phyloP scores from a whole-genome alignment of 2,113 vertebrate species.

The Microtus montanus region DNA sequence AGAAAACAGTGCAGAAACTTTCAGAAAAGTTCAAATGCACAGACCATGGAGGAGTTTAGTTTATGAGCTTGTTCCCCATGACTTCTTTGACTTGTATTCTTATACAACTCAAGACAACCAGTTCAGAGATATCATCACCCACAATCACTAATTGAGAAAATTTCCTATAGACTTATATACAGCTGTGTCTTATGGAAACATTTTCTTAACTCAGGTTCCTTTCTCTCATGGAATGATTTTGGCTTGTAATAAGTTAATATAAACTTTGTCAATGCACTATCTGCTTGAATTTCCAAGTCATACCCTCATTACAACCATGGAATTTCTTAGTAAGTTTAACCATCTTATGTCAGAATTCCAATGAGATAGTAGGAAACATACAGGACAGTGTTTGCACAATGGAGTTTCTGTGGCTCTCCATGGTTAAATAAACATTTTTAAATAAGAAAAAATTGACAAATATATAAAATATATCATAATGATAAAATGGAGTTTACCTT shows the following conservation, averaged over 20 bases:
- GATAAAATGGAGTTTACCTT: no score
- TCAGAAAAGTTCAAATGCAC: neutral
- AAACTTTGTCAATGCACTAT: neutral
- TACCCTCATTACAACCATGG: neutral
- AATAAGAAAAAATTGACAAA: neutral
- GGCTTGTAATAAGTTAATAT: neutral
- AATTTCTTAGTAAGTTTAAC: neutral
- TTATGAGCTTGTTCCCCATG: neutral
- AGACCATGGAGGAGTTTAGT: neutral
- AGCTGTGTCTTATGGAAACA: neutral
- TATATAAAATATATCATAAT: neutral
- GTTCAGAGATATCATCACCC: neutral
- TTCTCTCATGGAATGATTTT: neutral
- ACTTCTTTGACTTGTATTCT: neutral
- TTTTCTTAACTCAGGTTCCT: neutral
- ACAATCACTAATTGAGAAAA: neutral
- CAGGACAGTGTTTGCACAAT: neutral
- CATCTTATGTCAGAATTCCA: no score
- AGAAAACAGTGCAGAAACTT: neutral
- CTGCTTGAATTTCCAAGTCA: neutral
- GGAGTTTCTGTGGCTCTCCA: neutral
- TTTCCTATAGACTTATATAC: neutral
- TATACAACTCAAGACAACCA: neutral
- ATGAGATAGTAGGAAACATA: neutral
- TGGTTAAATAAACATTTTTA: neutral